These are phyloP conservation scores for Anniella stebbinsi DNA, from an alignment of 2,797 vertebrate genomes.

Conservation along the genomic window DNA sequence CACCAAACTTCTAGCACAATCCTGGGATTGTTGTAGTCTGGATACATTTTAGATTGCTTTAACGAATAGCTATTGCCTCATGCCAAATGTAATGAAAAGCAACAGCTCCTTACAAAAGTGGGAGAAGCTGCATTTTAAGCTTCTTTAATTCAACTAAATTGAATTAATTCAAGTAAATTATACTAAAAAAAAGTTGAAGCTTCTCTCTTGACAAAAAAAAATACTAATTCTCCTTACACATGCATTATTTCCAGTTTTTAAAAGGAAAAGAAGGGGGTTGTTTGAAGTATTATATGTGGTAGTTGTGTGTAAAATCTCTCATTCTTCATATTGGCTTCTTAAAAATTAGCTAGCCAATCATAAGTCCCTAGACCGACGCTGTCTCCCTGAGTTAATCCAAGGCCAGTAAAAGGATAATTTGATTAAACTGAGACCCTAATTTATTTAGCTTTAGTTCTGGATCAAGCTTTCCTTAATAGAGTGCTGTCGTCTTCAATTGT, in stretches of 20 bases:
- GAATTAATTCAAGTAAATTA: conserved; percentile 42
- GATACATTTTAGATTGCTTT: conserved; percentile 28
- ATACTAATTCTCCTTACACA: conserved; percentile 55
- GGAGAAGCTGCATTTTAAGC: conserved; percentile 37
- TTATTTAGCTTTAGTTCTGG: conserved; percentile 93
- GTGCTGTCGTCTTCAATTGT: conserved; percentile 87
- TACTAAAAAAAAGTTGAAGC: conserved; percentile 52
- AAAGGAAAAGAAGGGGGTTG: conserved; percentile 56
- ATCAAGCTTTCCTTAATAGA: conserved; percentile 86
- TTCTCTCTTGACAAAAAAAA: conserved; percentile 45
- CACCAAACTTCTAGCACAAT: not conserved
- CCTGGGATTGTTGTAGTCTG: conserved; percentile 5
- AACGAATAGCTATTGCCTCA: conserved; percentile 35
- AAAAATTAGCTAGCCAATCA: conserved; percentile 80
- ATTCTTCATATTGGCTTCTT: conserved; percentile 76
- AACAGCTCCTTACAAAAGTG: conserved; percentile 13
- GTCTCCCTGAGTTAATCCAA: conserved; percentile 82
- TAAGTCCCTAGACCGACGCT: conserved; percentile 77
- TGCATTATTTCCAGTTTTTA: conserved; percentile 68
- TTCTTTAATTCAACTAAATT: conserved; percentile 40
- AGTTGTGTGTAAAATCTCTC: conserved; percentile 75
- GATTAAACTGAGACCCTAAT: conserved; percentile 91
- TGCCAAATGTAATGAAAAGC: conserved; percentile 39
- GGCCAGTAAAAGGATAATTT: conserved; percentile 84
- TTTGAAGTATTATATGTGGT: conserved; percentile 72